These are phyloP conservation scores for Drosophila gunungcola DNA, from an alignment of 1,140 invertebrate species.

Conservation along the genomic window DNA sequence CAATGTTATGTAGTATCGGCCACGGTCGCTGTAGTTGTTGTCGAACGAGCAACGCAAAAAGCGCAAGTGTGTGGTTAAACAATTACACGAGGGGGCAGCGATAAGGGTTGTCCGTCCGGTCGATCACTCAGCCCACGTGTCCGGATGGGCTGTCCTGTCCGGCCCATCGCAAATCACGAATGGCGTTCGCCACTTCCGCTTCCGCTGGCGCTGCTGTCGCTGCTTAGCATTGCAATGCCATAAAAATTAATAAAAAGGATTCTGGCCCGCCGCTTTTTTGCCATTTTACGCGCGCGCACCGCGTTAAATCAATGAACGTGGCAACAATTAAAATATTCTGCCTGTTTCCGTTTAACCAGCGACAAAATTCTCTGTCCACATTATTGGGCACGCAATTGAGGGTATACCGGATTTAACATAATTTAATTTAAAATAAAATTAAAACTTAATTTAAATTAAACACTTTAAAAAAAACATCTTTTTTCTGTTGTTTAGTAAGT, in stretches of 20 bases:
- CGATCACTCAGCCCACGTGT: slow-evolving; percentile 17
- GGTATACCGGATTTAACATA: neutral
- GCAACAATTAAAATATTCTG: slow-evolving; percentile 81
- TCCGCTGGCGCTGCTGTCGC: slow-evolving; percentile 44
- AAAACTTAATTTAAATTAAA: neutral
- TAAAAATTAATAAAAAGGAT: slow-evolving; percentile 50
- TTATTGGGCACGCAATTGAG: neutral
- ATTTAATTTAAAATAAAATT: too few species aligned
- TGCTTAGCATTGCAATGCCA: slow-evolving; percentile 62
- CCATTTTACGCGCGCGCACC: slow-evolving; percentile 18
- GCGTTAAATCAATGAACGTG: slow-evolving; percentile 71
- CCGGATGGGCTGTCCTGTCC: slow-evolving; percentile 13
- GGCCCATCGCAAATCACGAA: slow-evolving; percentile 43
- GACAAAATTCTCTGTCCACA: slow-evolving; percentile 14
- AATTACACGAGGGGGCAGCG: slow-evolving; percentile 50
- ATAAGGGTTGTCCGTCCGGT: slow-evolving; percentile 24
- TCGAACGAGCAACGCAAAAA: slow-evolving; percentile 44
- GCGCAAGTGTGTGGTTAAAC: slow-evolving; percentile 72
- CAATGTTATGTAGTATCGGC: slow-evolving; percentile 61
- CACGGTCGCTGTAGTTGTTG: slow-evolving; percentile 23
- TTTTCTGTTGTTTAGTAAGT: too few species aligned
- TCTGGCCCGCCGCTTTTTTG: slow-evolving; percentile 22
- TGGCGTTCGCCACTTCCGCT: slow-evolving; percentile 78
- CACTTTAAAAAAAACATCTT: too few species aligned
- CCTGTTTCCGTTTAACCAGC: slow-evolving; percentile 62